Evolutionary conservation across 2,113 vertebrate species (phyloP).

Genomic region (Semicossyphus pulcher): DNA sequence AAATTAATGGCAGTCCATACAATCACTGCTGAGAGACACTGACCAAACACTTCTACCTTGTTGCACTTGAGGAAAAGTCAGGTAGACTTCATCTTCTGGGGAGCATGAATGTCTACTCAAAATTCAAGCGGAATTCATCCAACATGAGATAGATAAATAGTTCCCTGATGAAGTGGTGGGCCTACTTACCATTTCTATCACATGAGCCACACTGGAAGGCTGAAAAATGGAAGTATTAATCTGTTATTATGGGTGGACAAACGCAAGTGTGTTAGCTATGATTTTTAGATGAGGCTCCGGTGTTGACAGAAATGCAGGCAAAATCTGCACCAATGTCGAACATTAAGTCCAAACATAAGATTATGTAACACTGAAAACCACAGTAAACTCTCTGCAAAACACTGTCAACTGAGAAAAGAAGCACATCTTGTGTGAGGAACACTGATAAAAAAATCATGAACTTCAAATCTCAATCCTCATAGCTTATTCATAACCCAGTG

Average conservation of each 20-base stretch:
- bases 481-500: constrained; percentile 50
- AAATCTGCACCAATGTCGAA: constrained; percentile 12
- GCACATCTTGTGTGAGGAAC: constrained; percentile 1
- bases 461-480: constrained; percentile 43
- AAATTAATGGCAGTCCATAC: too few species aligned
- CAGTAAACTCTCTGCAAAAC: constrained; percentile 3
- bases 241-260: not conserved
- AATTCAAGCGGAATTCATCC: not conserved
- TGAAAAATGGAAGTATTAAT: not conserved
- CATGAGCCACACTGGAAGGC: not conserved
- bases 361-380: constrained; percentile 12
- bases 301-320: not conserved
- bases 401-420: constrained; percentile 1
- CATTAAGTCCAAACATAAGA: not conserved
- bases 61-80: too few species aligned
- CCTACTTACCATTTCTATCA: not conserved
- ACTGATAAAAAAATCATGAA: constrained; percentile 49
- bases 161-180: too few species aligned
- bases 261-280: not conserved
- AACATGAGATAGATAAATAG: not conserved
- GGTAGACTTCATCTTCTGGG: too few species aligned
- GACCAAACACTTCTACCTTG: too few species aligned
- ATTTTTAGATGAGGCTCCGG: not conserved
- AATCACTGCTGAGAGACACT: too few species aligned
- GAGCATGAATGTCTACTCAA: not conserved